Conservation (phyloP, 2,888 invertebrate genomes). For the Diarsia brunnea region DNA sequence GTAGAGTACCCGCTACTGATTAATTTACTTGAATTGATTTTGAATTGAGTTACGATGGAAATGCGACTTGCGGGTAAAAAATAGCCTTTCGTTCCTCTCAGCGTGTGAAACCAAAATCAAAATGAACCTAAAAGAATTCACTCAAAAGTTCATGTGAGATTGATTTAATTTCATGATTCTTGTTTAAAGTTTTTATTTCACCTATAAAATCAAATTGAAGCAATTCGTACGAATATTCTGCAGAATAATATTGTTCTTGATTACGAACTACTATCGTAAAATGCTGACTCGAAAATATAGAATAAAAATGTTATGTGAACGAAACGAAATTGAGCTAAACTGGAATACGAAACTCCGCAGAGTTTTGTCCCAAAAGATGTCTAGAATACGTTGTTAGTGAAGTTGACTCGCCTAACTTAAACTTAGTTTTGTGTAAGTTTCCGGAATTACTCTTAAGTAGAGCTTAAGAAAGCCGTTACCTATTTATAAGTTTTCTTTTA, state of each 20-base stretch:
- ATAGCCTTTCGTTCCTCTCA: neutral
- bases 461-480: slow-evolving; percentile 27
- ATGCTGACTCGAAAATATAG: neutral
- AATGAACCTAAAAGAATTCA: neutral
- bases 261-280: slow-evolving; percentile 1
- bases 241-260: neutral
- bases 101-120: neutral
- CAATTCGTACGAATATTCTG: neutral
- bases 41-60: slow-evolving; percentile 5
- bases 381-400: slow-evolving; percentile 40
- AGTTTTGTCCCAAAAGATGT: slow-evolving; percentile 32
- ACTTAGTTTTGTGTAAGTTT: slow-evolving; percentile 34
- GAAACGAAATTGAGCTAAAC: slow-evolving; percentile 33
- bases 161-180: neutral
- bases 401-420: slow-evolving; percentile 45
- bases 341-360: slow-evolving; percentile 25
- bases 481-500: slow-evolving; percentile 55
- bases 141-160: neutral
- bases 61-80: slow-evolving; percentile 7
- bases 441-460: slow-evolving; percentile 25
- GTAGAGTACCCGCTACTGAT: slow-evolving; percentile 55
- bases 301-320: neutral
- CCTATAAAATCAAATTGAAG: neutral
- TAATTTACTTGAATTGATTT: slow-evolving; percentile 59
- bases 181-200: neutral